These are phyloP conservation scores for Dendrolimus kikuchii DNA, from an alignment of 1,140 invertebrate genomes.

Conservation along the genomic window DNA sequence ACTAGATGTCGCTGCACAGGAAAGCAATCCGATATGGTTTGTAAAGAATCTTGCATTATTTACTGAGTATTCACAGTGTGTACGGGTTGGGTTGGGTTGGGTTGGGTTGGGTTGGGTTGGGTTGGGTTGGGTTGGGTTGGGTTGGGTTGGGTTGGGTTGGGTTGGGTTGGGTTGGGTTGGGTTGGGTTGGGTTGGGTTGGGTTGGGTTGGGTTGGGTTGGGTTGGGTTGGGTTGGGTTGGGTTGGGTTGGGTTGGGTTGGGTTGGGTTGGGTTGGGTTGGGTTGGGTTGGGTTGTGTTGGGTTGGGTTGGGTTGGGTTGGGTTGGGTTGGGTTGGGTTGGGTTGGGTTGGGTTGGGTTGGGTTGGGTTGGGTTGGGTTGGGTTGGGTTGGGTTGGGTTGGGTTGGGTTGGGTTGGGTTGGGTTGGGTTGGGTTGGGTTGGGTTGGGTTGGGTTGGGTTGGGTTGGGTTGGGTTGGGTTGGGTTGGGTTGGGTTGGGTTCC, in stretches of 20 bases:
- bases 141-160: slow-evolving; percentile 4
- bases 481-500: slow-evolving; percentile 1
- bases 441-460: slow-evolving; percentile 2
- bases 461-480: slow-evolving; percentile 2
- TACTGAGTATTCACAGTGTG: background rate
- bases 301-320: slow-evolving; percentile 1
- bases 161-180: slow-evolving; percentile 4
- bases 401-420: slow-evolving; percentile 2
- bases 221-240: slow-evolving; percentile 3
- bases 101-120: slow-evolving; percentile 3
- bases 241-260: slow-evolving; percentile 2
- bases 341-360: slow-evolving; percentile 2
- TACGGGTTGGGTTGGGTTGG: slow-evolving; percentile 1
- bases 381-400: slow-evolving; percentile 2
- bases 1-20: background rate
- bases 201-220: slow-evolving; percentile 4
- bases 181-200: slow-evolving; percentile 4
- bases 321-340: slow-evolving; percentile 2
- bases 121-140: slow-evolving; percentile 3
- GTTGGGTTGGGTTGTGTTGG: slow-evolving; percentile 1
- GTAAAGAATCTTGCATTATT: background rate
- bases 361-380: slow-evolving; percentile 3
- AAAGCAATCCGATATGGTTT: background rate
- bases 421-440: slow-evolving; percentile 1
- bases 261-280: slow-evolving; percentile 4